phyloP scores from a whole-genome alignment of 2,797 vertebrate species.

The Petrocephalus sullivani region DNA sequence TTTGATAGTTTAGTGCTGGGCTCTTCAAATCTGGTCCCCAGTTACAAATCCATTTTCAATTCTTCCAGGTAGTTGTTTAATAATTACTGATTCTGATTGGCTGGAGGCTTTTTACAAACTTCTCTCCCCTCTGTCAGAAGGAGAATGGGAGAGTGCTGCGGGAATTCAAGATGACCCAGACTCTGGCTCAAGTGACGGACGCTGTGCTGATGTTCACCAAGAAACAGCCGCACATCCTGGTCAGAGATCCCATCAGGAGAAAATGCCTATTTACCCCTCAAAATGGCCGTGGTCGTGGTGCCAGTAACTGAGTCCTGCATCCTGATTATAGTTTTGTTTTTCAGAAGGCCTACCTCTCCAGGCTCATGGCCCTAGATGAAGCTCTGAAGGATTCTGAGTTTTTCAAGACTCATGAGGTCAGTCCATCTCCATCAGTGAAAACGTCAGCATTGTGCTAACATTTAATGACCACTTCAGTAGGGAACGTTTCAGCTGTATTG shows the following conservation, averaged over 20 bases:
- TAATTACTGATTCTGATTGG: too few relatives aligned
- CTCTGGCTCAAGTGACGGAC: slow-evolving; percentile 64
- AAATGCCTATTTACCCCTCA: background rate
- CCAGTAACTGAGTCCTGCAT: background rate
- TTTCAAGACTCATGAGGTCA: slow-evolving; percentile 66
- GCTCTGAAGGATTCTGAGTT: slow-evolving; percentile 56
- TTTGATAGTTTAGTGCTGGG: background rate
- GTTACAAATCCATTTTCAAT: too few relatives aligned
- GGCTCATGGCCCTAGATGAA: slow-evolving; percentile 55
- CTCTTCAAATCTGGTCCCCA: too few relatives aligned
- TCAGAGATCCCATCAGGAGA: slow-evolving; percentile 47
- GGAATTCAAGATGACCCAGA: slow-evolving; percentile 72
- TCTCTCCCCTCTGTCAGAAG: slow-evolving; percentile 46
- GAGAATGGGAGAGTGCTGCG: slow-evolving; percentile 51
- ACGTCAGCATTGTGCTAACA: background rate
- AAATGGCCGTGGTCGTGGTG: background rate
- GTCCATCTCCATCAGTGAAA: slow-evolving; percentile 15
- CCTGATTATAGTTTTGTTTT: background rate
- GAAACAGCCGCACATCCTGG: slow-evolving; percentile 61
- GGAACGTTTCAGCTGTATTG: background rate
- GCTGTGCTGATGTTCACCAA: slow-evolving; percentile 69
- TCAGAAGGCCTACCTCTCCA: slow-evolving; percentile 60
- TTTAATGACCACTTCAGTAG: background rate
- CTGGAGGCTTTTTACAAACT: background rate
- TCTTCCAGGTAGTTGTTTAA: too few relatives aligned